These are phyloP conservation scores for Aeoliscus strigatus DNA, from an alignment of 2,797 vertebrate species.

Conservation along the genomic window DNA sequence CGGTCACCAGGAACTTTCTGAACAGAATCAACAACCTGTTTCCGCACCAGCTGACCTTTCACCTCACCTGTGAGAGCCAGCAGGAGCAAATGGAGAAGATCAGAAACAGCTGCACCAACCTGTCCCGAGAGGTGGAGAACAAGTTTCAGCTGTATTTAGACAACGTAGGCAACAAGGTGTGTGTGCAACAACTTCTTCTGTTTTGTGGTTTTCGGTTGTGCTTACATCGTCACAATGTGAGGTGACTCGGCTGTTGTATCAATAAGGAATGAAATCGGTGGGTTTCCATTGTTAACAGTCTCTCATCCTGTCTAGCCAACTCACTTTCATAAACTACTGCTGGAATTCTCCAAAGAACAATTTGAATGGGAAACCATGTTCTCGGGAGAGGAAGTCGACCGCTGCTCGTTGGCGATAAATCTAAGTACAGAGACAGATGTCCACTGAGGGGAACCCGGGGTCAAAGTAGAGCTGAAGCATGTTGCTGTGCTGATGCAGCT, in stretches of 20 bases:
- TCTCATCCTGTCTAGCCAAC: not conserved
- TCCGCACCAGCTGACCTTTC: slow-evolving; percentile 71
- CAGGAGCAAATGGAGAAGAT: slow-evolving; percentile 69
- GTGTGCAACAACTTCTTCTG: not conserved
- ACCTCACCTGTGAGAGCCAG: slow-evolving; percentile 72
- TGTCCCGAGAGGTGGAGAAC: slow-evolving; percentile 72
- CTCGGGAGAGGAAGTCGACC: slow-evolving; percentile 51
- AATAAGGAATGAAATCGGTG: too few relatives aligned
- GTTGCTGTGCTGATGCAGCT: slow-evolving; percentile 41
- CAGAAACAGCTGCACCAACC: slow-evolving; percentile 71
- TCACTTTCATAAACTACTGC: not conserved
- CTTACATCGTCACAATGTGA: too few relatives aligned
- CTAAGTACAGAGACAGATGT: slow-evolving; percentile 46
- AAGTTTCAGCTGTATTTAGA: slow-evolving; percentile 76
- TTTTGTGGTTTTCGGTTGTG: too few relatives aligned
- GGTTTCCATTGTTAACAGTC: slow-evolving; percentile 4
- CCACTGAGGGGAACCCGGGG: slow-evolving; percentile 28
- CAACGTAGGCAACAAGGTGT: slow-evolving; percentile 67
- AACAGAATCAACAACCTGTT: slow-evolving; percentile 65
- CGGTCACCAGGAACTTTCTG: slow-evolving; percentile 60
- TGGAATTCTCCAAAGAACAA: slow-evolving; percentile 32
- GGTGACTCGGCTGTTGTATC: too few relatives aligned
- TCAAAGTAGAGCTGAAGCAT: slow-evolving; percentile 29
- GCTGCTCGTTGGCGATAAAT: slow-evolving; percentile 28
- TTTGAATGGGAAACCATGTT: slow-evolving; percentile 28